phyloP scores from a whole-genome alignment of 2,888 invertebrate genomes.

The Oscheius sp. region DNA sequence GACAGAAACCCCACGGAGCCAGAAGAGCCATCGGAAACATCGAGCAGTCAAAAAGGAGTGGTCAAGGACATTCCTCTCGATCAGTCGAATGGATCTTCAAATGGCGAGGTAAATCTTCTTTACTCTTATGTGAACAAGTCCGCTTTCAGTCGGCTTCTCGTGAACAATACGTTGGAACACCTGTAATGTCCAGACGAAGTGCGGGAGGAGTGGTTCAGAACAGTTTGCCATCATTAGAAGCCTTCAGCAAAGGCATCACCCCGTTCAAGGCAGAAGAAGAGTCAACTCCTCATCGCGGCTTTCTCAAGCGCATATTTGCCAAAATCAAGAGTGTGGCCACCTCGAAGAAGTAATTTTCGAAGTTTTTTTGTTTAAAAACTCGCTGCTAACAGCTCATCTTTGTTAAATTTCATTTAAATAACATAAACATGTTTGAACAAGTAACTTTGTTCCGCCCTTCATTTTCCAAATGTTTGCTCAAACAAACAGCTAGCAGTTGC shows the following conservation, averaged over 20 bases:
- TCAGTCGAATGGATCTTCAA: no score
- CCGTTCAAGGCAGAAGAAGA: conserved; percentile 53
- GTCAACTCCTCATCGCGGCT: conserved; percentile 40
- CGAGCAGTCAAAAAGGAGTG: no score
- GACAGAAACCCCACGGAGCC: conserved; percentile 1
- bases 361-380: conserved; percentile 10
- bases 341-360: not conserved
- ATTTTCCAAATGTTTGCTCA: not conserved
- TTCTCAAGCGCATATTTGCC: conserved; percentile 45
- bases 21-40: not conserved
- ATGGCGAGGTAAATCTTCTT: no score
- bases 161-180: conserved; percentile 5
- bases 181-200: conserved; percentile 11
- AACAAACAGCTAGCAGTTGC: conserved; percentile 1
- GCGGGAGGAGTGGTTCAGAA: not conserved
- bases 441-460: not conserved
- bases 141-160: no score
- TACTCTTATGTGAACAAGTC: no score
- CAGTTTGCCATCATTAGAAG: conserved; percentile 20
- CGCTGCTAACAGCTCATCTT: not conserved
- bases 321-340: conserved; percentile 30
- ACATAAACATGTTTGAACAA: conserved; percentile 1
- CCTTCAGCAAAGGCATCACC: conserved; percentile 41
- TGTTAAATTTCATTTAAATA: conserved; percentile 9
- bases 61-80: no score